Conservation (phyloP, 2,797 vertebrate genomes). For the Mallotus villosus region DNA sequence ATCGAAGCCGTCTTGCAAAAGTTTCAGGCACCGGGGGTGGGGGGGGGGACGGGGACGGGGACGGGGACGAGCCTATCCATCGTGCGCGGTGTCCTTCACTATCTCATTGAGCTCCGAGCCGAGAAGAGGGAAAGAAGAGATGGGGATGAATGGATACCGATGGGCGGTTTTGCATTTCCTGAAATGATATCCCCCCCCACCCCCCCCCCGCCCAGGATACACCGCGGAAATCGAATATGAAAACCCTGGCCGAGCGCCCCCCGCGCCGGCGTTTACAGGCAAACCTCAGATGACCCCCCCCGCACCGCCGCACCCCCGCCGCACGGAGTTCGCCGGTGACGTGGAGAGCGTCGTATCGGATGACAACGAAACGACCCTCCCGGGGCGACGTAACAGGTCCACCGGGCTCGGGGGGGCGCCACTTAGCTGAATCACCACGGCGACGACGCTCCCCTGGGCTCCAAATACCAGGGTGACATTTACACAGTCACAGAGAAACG, state of each 20-base stretch:
- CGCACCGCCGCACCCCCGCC: constrained; percentile 21
- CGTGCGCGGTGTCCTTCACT: background rate
- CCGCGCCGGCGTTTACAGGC: background rate
- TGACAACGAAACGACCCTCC: background rate
- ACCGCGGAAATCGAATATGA: constrained; percentile 2
- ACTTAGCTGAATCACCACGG: constrained; percentile 52
- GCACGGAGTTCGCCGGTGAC: constrained; percentile 45
- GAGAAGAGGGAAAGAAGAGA: background rate
- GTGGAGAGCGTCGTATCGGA: constrained; percentile 21
- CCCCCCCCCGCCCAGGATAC: background rate
- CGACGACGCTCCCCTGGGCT: constrained; percentile 53
- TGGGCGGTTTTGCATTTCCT: constrained; percentile 8
- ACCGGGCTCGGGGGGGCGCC: constrained; percentile 38
- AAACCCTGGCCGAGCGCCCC: constrained; percentile 8
- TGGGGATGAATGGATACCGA: background rate
- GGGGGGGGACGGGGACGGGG: no score
- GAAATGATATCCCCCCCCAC: background rate
- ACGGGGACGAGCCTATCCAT: background rate
- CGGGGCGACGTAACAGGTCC: constrained; percentile 28
- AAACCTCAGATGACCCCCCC: constrained; percentile 40
- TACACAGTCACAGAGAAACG: constrained; percentile 59
- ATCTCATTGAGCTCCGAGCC: background rate
- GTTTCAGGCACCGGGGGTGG: no score
- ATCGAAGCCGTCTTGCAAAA: no score
- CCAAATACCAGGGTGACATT: constrained; percentile 74